phyloP scores from a whole-genome alignment of 1,140 invertebrate genomes.

The Drosophila persimilis region DNA sequence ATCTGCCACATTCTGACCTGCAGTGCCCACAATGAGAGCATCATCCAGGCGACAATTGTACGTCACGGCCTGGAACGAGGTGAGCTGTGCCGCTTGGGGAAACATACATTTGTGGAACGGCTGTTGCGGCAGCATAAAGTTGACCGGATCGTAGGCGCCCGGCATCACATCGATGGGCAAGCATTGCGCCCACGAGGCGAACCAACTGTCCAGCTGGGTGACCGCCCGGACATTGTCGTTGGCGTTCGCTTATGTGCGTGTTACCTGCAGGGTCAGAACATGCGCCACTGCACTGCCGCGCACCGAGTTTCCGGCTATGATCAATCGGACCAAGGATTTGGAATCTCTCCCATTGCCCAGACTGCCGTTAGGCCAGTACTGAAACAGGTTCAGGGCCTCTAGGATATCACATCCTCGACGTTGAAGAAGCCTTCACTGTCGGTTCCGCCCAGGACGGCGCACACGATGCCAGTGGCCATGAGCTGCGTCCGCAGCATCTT shows the following conservation, averaged over 20 bases:
- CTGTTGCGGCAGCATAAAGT: conserved; percentile 94
- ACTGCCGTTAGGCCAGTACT: conserved; percentile 91
- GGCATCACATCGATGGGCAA: conserved; percentile 93
- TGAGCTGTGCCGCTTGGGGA: conserved; percentile 85
- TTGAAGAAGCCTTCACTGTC: conserved; percentile 88
- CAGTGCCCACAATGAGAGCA: conserved; percentile 88
- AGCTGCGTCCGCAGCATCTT: conserved; percentile 84
- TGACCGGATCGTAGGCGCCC: conserved; percentile 93
- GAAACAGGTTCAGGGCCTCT: conserved; percentile 87
- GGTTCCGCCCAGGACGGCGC: conserved; percentile 89
- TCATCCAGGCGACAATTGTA: too few relatives aligned
- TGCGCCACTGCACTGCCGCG: conserved; percentile 55
- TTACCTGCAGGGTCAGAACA: conserved; percentile 68
- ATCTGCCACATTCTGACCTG: conserved; percentile 93
- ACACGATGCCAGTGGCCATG: conserved; percentile 91
- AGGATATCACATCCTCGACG: conserved; percentile 90
- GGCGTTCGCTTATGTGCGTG: conserved; percentile 68
- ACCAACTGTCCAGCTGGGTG: conserved; percentile 86
- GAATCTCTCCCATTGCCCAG: conserved; percentile 65
- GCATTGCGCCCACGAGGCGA: conserved; percentile 83
- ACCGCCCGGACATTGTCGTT: conserved; percentile 86
- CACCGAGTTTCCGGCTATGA: conserved; percentile 80
- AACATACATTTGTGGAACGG: conserved; percentile 93
- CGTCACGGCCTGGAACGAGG: conserved; percentile 91
- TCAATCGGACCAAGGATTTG: conserved; percentile 51